phyloP scores from a whole-genome alignment of 2,797 vertebrate genomes.

The Erithacus rubecula region DNA sequence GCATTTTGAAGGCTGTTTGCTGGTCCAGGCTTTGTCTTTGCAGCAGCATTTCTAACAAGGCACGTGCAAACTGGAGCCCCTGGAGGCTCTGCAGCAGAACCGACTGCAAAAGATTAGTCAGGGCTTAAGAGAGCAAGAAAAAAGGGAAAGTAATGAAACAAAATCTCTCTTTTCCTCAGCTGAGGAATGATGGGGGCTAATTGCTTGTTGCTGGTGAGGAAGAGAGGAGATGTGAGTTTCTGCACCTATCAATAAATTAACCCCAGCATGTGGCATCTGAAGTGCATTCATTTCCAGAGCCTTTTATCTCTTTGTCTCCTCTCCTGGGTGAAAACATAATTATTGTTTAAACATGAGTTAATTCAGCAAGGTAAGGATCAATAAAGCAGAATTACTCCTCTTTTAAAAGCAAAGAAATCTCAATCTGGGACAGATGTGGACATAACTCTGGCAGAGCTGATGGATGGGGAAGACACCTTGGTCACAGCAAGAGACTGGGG shows the following conservation, averaged over 20 bases:
- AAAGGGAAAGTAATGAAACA: conserved; percentile 13
- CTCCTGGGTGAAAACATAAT: conserved; percentile 62
- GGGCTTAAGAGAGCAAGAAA: conserved; percentile 1
- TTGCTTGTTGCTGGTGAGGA: conserved; percentile 51
- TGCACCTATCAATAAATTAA: conserved; percentile 53
- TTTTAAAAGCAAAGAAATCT: conserved; percentile 59
- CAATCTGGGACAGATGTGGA: background rate
- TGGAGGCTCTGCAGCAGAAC: conserved; percentile 33
- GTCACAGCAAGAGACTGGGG: background rate
- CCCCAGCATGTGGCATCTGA: background rate
- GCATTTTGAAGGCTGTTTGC: conserved; percentile 13
- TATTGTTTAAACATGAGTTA: conserved; percentile 71
- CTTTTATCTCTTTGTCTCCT: conserved; percentile 56
- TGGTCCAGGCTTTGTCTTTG: background rate
- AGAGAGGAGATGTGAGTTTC: conserved; percentile 1
- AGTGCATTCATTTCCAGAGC: conserved; percentile 54
- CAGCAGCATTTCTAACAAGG: conserved; percentile 25
- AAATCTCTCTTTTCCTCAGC: background rate
- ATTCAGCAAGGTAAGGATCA: conserved; percentile 65
- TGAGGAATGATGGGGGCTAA: conserved; percentile 58
- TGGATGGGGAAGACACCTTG: background rate
- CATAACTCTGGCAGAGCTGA: background rate
- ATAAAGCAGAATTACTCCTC: conserved; percentile 53
- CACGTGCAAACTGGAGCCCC: background rate
- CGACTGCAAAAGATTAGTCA: conserved; percentile 36